Base-by-base conservation (phyloP, 1,140 invertebrate genomes). In the Pseudomyrmex gracilis region DNA sequence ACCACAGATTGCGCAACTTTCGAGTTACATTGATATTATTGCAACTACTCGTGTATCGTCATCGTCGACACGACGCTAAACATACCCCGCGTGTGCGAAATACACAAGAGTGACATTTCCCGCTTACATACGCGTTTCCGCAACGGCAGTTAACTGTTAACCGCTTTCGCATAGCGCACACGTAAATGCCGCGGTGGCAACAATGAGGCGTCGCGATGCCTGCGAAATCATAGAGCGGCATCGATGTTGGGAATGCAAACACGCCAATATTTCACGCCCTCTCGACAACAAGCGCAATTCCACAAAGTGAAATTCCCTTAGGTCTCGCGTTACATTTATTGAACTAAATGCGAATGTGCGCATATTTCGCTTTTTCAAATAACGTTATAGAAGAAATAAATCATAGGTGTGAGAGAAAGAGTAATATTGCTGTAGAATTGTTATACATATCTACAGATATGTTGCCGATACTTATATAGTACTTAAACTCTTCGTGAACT, bases 101-200 rank as follows among this genome's bases (percentile, higher is more conserved):
- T 49, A 45, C 63, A 24, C 63, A 24, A 10, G 12, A 76, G 22
- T 49, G 20, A 68, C 51, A 20, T 78, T 78, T 15, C 51, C 47
- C 22, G 22, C n/a, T 70, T 49, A 17, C 24, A 51, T 8, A 2
- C 47, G 13, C 24, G 13, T 24, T 57, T 68, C 64, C 20, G 13
- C 17, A 22, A 49, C 13, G 60, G 57, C n/a, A 63, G 10, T 58
- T 73, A 24, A 17, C 43, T 7, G 8, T 43, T n/a, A 20, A 22
- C 4, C 7, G 47, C 34, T 63, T 63, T 24, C 60, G 60, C 60
- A 60, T 12, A 17, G 12, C 57, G 10, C 34, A 43, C 24, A 58
- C n/a, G 3, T 9, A 70, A 47, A 58, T 17, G 12, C 13, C 20
- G 43, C 63, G 34, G 17, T n/a, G 17, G n/a, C 9, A 57, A 78